Conservation (phyloP, 2,888 invertebrate species). For the Malachius bipustulatus region DNA sequence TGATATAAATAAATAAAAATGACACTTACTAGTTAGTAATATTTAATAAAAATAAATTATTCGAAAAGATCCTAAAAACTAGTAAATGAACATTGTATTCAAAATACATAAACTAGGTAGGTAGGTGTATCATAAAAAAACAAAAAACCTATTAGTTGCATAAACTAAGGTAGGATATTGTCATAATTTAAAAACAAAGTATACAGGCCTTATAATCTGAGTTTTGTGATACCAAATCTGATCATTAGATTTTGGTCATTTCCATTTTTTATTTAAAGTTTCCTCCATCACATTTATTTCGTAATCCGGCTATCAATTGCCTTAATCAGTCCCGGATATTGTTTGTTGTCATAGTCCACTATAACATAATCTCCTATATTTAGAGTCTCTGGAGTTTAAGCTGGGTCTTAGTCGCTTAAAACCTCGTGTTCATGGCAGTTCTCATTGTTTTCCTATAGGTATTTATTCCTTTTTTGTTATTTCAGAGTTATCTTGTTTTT, state of each 20-base stretch:
- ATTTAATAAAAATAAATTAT: neutral
- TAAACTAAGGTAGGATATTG: neutral
- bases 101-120: neutral
- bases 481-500: too few species aligned
- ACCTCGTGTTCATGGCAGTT: too few species aligned
- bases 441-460: too few species aligned
- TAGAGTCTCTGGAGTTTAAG: neutral
- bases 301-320: neutral
- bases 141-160: neutral
- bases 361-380: conserved; percentile 5
- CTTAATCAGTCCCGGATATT: conserved; percentile 4
- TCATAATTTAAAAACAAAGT: neutral
- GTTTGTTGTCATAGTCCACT: conserved; percentile 2
- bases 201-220: too few species aligned
- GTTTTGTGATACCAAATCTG: conserved; percentile 5
- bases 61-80: neutral
- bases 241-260: conserved; percentile 1
- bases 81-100: neutral
- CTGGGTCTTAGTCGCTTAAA: neutral
- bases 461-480: too few species aligned
- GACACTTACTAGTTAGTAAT: too few species aligned
- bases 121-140: neutral
- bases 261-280: conserved; percentile 1
- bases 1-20: too few species aligned
- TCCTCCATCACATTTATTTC: conserved; percentile 3